phyloP scores from a whole-genome alignment of 2,113 vertebrate species.

The Nothobranchius kuhntae region DNA sequence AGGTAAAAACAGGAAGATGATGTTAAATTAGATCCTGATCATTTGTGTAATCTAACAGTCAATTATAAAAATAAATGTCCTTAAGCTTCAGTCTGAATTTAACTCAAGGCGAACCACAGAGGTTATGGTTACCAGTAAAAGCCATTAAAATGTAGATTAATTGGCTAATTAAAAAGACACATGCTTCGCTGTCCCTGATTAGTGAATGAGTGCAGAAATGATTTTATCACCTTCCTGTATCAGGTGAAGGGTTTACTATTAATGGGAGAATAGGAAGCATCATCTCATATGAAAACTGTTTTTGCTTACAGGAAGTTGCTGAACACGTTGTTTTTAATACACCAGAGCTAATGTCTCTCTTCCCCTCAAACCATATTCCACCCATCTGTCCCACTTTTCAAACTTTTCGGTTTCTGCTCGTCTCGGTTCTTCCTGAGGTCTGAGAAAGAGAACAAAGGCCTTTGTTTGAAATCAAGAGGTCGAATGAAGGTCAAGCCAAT shows the following conservation, averaged over 20 bases:
- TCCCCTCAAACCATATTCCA: conserved; percentile 17
- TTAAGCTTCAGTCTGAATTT: neutral
- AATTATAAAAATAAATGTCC: neutral
- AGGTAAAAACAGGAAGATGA: no score
- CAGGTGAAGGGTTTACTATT: neutral
- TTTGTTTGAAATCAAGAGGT: conserved; percentile 71
- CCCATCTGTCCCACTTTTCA: conserved; percentile 21
- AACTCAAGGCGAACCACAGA: neutral
- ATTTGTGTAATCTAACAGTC: neutral
- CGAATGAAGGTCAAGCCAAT: conserved; percentile 73
- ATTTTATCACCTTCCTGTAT: conserved; percentile 15
- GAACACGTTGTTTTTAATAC: neutral
- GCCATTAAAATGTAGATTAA: neutral
- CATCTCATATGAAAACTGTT: neutral
- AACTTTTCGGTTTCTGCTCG: conserved; percentile 47
- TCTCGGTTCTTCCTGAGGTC: conserved; percentile 49
- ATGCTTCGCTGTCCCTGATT: neutral
- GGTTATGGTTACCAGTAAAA: neutral
- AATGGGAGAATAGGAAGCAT: neutral
- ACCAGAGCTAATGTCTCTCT: conserved; percentile 16
- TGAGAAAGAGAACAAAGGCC: conserved; percentile 63
- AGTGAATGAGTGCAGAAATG: neutral
- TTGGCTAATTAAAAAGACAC: neutral
- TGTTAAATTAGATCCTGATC: no score
- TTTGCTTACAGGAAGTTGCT: conserved; percentile 1